A percentile compares a stretch with the other conserved stretches of the same genome.
phyloP scores from a whole-genome alignment of 2,113 vertebrate species.

The Pygoscelis antarcticus region DNA sequence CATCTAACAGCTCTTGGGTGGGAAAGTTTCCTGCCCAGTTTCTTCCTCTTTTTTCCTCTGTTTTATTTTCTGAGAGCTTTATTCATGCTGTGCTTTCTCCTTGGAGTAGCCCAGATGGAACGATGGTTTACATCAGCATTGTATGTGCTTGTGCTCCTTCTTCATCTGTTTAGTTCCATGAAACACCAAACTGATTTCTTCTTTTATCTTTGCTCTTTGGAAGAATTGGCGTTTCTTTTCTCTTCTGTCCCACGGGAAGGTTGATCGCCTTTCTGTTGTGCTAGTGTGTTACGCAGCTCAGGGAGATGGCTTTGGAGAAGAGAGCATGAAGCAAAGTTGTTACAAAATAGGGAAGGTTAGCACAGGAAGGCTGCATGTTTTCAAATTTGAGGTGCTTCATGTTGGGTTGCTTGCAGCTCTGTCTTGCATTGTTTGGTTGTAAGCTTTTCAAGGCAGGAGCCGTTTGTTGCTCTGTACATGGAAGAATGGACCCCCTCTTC shows the following conservation, averaged over 20 bases:
- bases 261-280: neutral
- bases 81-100: neutral
- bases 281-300: neutral
- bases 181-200: neutral
- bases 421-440: fast-evolving
- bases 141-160: neutral
- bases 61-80: neutral
- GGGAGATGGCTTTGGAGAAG: neutral
- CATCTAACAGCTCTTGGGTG: neutral
- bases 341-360: neutral
- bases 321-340: neutral
- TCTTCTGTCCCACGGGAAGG: neutral
- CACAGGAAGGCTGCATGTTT: neutral
- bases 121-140: neutral
- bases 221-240: neutral
- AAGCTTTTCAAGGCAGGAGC: neutral
- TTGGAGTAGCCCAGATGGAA: neutral
- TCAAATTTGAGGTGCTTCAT: neutral
- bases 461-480: neutral
- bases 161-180: neutral
- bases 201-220: neutral
- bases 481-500: neutral
- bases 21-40: neutral
- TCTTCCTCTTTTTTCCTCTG: neutral
- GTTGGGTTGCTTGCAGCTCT: neutral